Conservation (phyloP, 2,888 invertebrate species). For the Sinopyrophorus schimmeli region DNA sequence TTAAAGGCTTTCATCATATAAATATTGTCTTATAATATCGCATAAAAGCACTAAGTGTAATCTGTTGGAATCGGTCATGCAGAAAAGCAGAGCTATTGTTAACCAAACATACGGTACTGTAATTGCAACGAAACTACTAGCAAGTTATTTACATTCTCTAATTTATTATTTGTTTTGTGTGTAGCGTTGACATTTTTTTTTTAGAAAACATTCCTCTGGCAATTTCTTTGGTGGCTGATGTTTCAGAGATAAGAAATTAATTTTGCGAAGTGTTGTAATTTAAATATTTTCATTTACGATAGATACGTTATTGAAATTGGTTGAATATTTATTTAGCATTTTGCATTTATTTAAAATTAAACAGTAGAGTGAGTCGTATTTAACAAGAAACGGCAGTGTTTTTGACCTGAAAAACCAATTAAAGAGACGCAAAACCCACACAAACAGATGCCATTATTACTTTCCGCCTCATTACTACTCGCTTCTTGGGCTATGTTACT, state of each 20-base stretch:
- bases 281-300: no score
- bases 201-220: no score
- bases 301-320: no score
- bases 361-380: no score
- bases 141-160: constrained; percentile 23
- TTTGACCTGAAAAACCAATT: constrained; percentile 2
- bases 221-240: no score
- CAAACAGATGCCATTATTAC: constrained; percentile 9
- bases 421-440: constrained; percentile 4
- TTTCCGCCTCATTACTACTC: constrained; percentile 6
- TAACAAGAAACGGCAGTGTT: no score
- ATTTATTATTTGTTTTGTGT: constrained; percentile 16
- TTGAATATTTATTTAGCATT: no score
- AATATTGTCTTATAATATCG: constrained; percentile 52
- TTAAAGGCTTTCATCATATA: constrained; percentile 50
- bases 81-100: constrained; percentile 36
- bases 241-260: no score
- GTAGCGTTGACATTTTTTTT: no score
- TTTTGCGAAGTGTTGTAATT: no score
- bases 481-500: constrained; percentile 3
- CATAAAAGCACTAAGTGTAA: constrained; percentile 41
- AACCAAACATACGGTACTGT: constrained; percentile 31
- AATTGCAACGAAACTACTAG: constrained; percentile 23
- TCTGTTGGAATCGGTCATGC: constrained; percentile 33
- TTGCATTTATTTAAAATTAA: no score